Base-by-base conservation (phyloP, 2,888 invertebrate species). In the Ethmia dodecea region DNA sequence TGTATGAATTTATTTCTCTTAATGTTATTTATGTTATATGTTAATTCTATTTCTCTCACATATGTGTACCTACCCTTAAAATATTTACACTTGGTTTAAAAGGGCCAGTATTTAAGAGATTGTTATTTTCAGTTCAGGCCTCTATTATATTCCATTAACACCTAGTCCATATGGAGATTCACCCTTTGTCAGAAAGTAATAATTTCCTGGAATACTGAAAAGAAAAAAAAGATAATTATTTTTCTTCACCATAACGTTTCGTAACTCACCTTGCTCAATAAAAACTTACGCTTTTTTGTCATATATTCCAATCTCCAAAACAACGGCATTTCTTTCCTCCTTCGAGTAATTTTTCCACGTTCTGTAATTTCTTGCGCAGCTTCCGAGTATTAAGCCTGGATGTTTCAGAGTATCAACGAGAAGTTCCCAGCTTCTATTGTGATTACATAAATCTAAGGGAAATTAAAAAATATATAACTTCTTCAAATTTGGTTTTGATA, bases 401-500 rank as follows among this genome's bases (percentile, higher is more conserved):
- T 66, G 42, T 35, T 59, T 61, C 11, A 79, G 22, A 3, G 76
- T 50, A 25, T 81, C 80, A 1, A 64, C 35, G 6, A 67, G 47
- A 5, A 69, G 52, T 41, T 74, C 45, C 81, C 83, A 83, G 35
- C 70, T 54, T 42, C 72, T 60, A 37, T 84, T 64, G 44, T 84
- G 84, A 38, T 60, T 77, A 46, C 84, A 84, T 36, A 83, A 53
- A 56, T 83, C 84, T 84, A n/a, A 22, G n/a, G n/a, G 22, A 8
- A n/a, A 22, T n/a, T 22, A 22, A 22, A 22, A 22, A 22, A 22
- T 15, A 31, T 32, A 25, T 4, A 24, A 18, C 15, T 22, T 26
- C n/a, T n/a, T n/a, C n/a, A n/a, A n/a, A n/a, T n/a, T n/a, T n/a
- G n/a, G n/a, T n/a, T n/a, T n/a, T n/a, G n/a, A n/a, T n/a, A n/a